A percentile compares a stretch with the other conserved stretches of the same genome.
Conservation (phyloP, 2,797 vertebrate genomes). For the Carcharodon carcharias region DNA sequence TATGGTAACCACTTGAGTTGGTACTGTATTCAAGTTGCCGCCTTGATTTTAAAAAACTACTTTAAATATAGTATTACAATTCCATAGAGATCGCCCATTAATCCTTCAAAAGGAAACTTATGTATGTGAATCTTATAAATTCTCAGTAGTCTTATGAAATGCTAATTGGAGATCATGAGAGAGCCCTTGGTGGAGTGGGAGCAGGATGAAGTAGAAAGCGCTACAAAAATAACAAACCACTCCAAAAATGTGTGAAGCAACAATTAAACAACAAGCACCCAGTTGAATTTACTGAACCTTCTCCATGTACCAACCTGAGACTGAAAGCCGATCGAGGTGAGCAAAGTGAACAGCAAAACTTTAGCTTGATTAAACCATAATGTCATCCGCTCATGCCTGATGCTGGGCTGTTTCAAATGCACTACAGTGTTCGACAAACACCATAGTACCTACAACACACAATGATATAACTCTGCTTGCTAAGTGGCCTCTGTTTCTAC, state of each 20-base stretch:
- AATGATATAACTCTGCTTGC: not conserved
- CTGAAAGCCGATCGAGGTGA: not conserved
- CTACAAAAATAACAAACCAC: not conserved
- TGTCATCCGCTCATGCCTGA: not conserved
- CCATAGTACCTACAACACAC: not conserved
- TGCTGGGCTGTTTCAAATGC: not conserved
- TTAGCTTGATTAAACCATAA: not conserved
- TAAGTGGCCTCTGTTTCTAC: not conserved
- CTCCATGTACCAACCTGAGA: not conserved
- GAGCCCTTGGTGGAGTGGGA: not conserved
- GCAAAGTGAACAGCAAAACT: not conserved
- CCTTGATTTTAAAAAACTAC: not conserved
- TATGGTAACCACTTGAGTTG: not conserved
- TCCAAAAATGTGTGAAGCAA: not conserved
- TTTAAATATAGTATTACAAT: not conserved
- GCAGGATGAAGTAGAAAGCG: not conserved
- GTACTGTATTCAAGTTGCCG: not conserved
- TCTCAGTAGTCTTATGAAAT: not conserved
- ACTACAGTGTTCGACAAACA: not conserved
- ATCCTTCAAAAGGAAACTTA: slow-evolving; percentile 11
- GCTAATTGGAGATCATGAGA: not conserved
- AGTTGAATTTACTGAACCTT: not conserved
- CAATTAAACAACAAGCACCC: not conserved
- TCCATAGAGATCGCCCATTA: not conserved
- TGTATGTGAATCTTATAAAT: slow-evolving; percentile 25